A percentile compares a stretch with the other conserved stretches of the same genome.
Conservation (phyloP, 2,888 invertebrate genomes). For the Abrostola triplasia region DNA sequence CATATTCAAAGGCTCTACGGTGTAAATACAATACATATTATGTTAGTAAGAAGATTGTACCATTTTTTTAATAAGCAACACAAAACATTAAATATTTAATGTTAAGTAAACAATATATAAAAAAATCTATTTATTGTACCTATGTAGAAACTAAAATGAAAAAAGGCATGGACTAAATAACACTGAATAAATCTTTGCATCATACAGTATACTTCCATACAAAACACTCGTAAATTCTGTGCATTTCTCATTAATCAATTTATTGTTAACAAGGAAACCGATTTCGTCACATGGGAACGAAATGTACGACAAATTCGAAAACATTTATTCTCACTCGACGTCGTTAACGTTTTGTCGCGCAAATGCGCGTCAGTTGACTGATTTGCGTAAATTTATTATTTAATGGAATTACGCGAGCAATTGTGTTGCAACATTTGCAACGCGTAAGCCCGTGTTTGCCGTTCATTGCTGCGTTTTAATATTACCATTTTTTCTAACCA, state of each 20-base stretch:
- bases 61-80: too few species aligned
- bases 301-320: slow-evolving; percentile 35
- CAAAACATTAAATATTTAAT: too few species aligned
- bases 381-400: slow-evolving; percentile 55
- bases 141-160: too few species aligned
- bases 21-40: too few species aligned
- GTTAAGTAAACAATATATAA: background rate
- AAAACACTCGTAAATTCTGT: slow-evolving; percentile 11
- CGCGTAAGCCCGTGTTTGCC: slow-evolving; percentile 7
- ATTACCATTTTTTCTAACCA: too few species aligned
- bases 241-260: slow-evolving; percentile 47
- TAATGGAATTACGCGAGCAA: slow-evolving; percentile 25
- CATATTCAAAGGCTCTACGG: too few species aligned
- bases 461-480: slow-evolving; percentile 30
- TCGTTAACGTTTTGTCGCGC: slow-evolving; percentile 43
- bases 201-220: slow-evolving; percentile 3
- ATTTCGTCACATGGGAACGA: slow-evolving; percentile 15
- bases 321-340: slow-evolving; percentile 34
- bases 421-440: slow-evolving; percentile 23
- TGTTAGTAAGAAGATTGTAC: too few species aligned
- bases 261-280: slow-evolving; percentile 25
- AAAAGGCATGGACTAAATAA: too few species aligned
- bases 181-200: slow-evolving; percentile 6
- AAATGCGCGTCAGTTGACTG: slow-evolving; percentile 52
- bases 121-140: too few species aligned